phyloP scores from a whole-genome alignment of 2,797 vertebrate species.

The Syngnathus rostellatus region DNA sequence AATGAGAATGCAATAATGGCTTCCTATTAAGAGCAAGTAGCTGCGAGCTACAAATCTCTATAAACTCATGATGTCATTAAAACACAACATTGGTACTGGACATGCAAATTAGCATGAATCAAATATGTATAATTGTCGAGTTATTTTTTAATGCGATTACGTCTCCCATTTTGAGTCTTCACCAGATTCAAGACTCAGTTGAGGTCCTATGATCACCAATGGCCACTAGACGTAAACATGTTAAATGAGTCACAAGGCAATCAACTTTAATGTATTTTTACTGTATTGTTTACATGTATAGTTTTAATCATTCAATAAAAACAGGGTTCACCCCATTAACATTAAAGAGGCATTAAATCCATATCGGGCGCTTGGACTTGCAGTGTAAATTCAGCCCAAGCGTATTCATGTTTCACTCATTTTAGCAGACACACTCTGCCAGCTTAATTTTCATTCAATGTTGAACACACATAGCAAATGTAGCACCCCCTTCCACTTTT shows the following conservation, averaged over 20 bases:
- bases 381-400: background rate
- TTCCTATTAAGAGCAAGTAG: background rate
- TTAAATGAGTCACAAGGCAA: background rate
- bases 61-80: constrained; percentile 1
- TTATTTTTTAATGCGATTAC: background rate
- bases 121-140: background rate
- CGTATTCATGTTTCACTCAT: background rate
- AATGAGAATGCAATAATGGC: background rate
- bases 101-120: background rate
- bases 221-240: too few species aligned
- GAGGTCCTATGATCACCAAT: too few species aligned
- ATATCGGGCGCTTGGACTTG: background rate
- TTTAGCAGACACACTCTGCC: background rate
- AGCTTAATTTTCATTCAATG: background rate
- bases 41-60: background rate
- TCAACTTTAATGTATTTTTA: background rate
- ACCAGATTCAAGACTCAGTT: too few species aligned
- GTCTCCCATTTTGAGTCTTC: background rate
- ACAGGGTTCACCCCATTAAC: background rate
- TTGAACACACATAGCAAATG: constrained; percentile 5
- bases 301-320: background rate
- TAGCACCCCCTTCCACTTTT: constrained; percentile 1
- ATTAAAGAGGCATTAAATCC: background rate
- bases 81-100: background rate
- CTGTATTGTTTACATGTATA: background rate